phyloP scores from a whole-genome alignment of 1,140 invertebrate species.

The Cyclina sinensis region DNA sequence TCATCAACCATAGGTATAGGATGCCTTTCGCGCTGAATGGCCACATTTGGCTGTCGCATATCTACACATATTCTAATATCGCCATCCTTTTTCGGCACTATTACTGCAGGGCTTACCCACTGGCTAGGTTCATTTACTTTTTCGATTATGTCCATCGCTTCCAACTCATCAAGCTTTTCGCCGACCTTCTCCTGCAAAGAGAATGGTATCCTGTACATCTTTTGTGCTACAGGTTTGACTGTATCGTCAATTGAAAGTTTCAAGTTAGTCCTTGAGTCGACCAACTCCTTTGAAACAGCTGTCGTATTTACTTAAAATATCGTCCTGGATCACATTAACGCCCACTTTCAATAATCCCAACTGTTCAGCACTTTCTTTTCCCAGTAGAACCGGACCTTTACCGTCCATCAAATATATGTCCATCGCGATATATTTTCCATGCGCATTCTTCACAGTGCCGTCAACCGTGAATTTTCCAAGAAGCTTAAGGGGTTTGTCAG shows the following conservation, averaged over 20 bases:
- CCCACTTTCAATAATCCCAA: not conserved
- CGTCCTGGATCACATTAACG: not conserved
- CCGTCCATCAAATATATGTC: conserved; percentile 20
- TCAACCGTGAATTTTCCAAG: not conserved
- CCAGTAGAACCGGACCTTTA: not conserved
- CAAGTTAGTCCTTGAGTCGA: conserved; percentile 37
- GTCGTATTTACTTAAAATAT: not conserved
- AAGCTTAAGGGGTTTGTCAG: not conserved
- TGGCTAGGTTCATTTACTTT: not conserved
- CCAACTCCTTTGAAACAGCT: conserved; percentile 16
- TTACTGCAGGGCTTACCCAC: not conserved
- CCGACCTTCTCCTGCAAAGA: conserved; percentile 40
- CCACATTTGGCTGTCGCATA: not conserved
- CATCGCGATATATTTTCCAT: not conserved
- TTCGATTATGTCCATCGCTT: conserved; percentile 27
- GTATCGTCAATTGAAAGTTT: conserved; percentile 21
- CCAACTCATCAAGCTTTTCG: conserved; percentile 3
- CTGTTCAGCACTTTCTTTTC: not conserved
- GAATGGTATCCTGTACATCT: conserved; percentile 53
- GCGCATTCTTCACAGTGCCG: not conserved
- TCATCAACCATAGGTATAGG: conserved; percentile 71
- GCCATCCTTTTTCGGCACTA: not conserved
- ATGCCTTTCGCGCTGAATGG: conserved; percentile 63
- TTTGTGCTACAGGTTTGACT: conserved; percentile 16
- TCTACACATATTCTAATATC: conserved; percentile 1